These are phyloP conservation scores for Amphiprion percula DNA, from an alignment of 2,113 vertebrate genomes.

Conservation along the genomic window DNA sequence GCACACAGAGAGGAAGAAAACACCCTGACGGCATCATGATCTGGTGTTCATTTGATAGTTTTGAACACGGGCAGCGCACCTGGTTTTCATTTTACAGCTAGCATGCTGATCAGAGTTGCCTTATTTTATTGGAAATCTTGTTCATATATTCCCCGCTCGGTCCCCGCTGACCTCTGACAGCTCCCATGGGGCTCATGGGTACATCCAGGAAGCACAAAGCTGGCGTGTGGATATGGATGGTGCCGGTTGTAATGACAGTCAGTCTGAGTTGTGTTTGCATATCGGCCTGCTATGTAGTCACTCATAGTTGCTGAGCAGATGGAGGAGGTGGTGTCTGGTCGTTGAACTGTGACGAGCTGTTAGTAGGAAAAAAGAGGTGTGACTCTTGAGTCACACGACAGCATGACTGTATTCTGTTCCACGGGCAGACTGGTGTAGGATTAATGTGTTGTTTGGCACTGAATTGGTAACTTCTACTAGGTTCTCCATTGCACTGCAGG, in stretches of 20 bases:
- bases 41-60: constrained; percentile 86
- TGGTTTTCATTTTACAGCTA: constrained; percentile 85
- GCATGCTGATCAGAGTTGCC: constrained; percentile 83
- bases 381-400: neutral
- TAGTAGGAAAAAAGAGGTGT: constrained; percentile 26
- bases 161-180: constrained; percentile 83
- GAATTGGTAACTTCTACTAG: neutral
- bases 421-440: neutral
- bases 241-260: constrained; percentile 45
- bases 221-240: constrained; percentile 30
- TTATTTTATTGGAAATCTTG: constrained; percentile 88
- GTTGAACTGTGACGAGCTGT: constrained; percentile 56
- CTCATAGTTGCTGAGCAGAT: constrained; percentile 37
- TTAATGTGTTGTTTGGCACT: neutral
- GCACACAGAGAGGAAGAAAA: constrained; percentile 56
- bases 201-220: constrained; percentile 70
- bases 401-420: neutral
- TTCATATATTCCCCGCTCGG: constrained; percentile 84
- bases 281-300: constrained; percentile 27
- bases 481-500: neutral
- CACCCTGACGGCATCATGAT: constrained; percentile 73
- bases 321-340: constrained; percentile 38
- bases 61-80: constrained; percentile 83
- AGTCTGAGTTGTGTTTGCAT: constrained; percentile 33
- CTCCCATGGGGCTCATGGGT: constrained; percentile 82